A percentile compares a stretch with the other conserved stretches of the same genome.
These are phyloP conservation scores for Hydropsyche betteni DNA, from an alignment of 2,888 invertebrate genomes.

Conservation along the genomic window DNA sequence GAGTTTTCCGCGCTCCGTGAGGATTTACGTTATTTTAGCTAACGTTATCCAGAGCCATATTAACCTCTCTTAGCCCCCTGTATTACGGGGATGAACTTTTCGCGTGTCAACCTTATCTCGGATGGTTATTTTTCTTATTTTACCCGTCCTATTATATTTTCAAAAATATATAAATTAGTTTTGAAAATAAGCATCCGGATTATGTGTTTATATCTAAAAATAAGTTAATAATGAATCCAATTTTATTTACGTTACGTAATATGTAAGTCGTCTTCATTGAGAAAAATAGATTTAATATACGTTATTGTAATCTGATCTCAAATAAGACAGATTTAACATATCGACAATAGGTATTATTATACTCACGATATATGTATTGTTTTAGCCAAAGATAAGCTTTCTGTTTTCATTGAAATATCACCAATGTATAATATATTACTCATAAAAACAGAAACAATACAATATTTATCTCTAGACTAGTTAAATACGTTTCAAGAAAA, in stretches of 20 bases:
- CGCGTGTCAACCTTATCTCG: constrained; percentile 42
- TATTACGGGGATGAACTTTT: constrained; percentile 40
- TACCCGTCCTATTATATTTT: constrained; percentile 1
- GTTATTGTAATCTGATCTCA: constrained; percentile 6
- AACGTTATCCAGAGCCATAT: constrained; percentile 38
- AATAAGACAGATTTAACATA: background rate
- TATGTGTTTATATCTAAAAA: background rate
- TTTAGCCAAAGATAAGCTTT: no score
- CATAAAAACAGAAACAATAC: no score
- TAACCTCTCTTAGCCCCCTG: constrained; percentile 39
- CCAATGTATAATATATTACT: no score
- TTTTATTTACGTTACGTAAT: no score
- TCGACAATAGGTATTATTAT: background rate
- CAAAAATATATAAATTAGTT: background rate
- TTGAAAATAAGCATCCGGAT: background rate
- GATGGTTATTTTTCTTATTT: constrained; percentile 37
- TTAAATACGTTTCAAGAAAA: no score
- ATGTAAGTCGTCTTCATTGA: no score
- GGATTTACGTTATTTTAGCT: constrained; percentile 38
- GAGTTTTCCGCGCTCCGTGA: constrained; percentile 21
- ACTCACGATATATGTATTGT: background rate
- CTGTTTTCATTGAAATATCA: no score
- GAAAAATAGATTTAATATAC: background rate
- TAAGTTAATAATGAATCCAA: no score
- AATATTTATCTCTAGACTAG: no score